These are phyloP conservation scores for Pseudochaenichthys georgianus DNA, from an alignment of 2,797 vertebrate species.

Conservation along the genomic window DNA sequence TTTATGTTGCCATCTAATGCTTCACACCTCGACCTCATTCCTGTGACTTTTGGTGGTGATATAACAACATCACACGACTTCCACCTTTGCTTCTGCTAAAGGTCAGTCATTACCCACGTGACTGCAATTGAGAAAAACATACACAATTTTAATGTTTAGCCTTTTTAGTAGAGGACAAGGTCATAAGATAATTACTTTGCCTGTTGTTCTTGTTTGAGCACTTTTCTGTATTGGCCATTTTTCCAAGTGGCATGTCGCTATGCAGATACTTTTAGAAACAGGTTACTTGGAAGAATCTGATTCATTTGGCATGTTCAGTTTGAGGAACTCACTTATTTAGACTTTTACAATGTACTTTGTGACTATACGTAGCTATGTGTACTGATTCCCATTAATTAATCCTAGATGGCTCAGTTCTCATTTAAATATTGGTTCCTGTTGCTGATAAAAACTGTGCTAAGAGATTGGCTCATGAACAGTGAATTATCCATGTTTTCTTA, in stretches of 20 bases:
- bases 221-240: background rate
- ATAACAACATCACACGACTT: background rate
- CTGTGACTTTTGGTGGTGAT: background rate
- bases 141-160: too few species aligned
- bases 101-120: background rate
- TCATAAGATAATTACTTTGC: background rate
- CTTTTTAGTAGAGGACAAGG: background rate
- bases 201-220: background rate
- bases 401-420: background rate
- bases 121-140: background rate
- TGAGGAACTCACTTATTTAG: background rate
- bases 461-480: background rate
- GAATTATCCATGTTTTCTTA: background rate
- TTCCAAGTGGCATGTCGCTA: too few species aligned
- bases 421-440: background rate
- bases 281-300: background rate
- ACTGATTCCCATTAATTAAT: background rate
- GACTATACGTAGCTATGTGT: too few species aligned
- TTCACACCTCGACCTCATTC: background rate
- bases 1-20: background rate
- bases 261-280: background rate
- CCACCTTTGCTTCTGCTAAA: background rate
- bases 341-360: background rate
- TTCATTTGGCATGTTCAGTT: slow-evolving; percentile 3
- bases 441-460: background rate